These are phyloP conservation scores for Pachycephus smyrnensis DNA, from an alignment of 2,888 invertebrate species.

Conservation along the genomic window DNA sequence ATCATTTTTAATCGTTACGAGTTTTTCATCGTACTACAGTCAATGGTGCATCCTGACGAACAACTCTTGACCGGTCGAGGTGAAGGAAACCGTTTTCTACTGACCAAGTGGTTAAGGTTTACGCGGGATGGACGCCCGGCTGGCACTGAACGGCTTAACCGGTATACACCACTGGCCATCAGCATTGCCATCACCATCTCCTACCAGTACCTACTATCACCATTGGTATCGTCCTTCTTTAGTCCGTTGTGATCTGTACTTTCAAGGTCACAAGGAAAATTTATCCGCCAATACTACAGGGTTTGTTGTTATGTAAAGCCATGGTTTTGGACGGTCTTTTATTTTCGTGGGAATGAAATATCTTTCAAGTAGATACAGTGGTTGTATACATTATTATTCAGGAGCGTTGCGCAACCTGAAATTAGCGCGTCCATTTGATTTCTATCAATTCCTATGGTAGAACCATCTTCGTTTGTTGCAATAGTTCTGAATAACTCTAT, in stretches of 20 bases:
- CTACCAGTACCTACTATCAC: constrained; percentile 12
- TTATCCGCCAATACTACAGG: not conserved
- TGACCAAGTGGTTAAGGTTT: constrained; percentile 44
- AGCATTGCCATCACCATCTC: constrained; percentile 20
- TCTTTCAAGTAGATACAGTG: too few species aligned
- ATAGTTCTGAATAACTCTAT: too few species aligned
- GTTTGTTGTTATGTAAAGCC: not conserved
- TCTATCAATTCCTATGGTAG: too few species aligned
- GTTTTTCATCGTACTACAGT: constrained; percentile 11
- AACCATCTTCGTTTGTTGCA: too few species aligned
- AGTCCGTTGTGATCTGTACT: constrained; percentile 26
- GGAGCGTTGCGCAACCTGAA: too few species aligned
- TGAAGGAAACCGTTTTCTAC: not conserved
- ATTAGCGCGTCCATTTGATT: too few species aligned
- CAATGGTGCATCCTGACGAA: constrained; percentile 34
- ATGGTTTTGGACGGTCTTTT: not conserved
- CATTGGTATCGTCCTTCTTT: constrained; percentile 44
- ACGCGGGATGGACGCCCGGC: constrained; percentile 51
- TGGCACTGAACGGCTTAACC: constrained; percentile 56
- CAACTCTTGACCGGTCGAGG: not conserved
- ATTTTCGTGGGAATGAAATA: not conserved
- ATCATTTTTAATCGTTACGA: constrained; percentile 20
- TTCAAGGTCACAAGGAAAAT: constrained; percentile 56
- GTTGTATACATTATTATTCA: too few species aligned
- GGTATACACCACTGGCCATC: constrained; percentile 52